Percentiles rank a stretch among this genome's conserved stretches.
These are phyloP conservation scores for Brachionus calyciflorus DNA, from an alignment of 1,140 invertebrate genomes.

Conservation along the genomic window DNA sequence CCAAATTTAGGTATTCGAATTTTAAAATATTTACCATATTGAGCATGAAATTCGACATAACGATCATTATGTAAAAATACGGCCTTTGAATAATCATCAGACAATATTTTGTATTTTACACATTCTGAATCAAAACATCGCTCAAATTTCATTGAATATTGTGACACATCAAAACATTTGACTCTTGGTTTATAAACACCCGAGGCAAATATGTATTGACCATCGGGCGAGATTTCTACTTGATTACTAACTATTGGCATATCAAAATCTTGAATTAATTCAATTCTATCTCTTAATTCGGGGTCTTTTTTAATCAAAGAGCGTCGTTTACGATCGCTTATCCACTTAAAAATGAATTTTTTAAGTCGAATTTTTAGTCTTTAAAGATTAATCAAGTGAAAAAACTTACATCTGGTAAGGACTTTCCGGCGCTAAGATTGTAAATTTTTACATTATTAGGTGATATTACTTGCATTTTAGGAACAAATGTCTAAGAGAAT, in stretches of 20 bases:
- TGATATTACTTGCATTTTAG: constrained; percentile 63
- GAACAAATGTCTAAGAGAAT: too few relatives aligned
- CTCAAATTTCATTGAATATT: constrained; percentile 96
- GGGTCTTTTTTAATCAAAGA: constrained; percentile 83
- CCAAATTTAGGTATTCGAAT: constrained; percentile 91
- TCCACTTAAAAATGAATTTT: constrained; percentile 71
- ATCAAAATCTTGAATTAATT: constrained; percentile 97
- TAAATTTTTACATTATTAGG: constrained; percentile 94
- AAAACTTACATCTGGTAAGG: constrained; percentile 82
- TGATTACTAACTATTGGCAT: constrained; percentile 89
- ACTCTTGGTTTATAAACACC: constrained; percentile 92
- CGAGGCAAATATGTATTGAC: constrained; percentile 83
- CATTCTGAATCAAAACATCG: constrained; percentile 92
- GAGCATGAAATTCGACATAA: constrained; percentile 89
- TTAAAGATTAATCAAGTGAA: constrained; percentile 8
- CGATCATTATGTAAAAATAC: constrained; percentile 68
- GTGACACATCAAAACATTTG: constrained; percentile 90
- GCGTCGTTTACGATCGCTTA: constrained; percentile 81
- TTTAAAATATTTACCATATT: constrained; percentile 83
- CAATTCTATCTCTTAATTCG: constrained; percentile 64
- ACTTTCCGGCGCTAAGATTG: constrained; percentile 91
- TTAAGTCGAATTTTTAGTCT: too few relatives aligned
- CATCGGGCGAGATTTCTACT: constrained; percentile 82
- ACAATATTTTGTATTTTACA: constrained; percentile 66
- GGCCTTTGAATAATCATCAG: constrained; percentile 64